Percentiles rank a stretch among this genome's conserved stretches.
Evolutionary conservation across 2,797 vertebrate genomes (phyloP).

Genomic region (Enteromius treurensis): DNA sequence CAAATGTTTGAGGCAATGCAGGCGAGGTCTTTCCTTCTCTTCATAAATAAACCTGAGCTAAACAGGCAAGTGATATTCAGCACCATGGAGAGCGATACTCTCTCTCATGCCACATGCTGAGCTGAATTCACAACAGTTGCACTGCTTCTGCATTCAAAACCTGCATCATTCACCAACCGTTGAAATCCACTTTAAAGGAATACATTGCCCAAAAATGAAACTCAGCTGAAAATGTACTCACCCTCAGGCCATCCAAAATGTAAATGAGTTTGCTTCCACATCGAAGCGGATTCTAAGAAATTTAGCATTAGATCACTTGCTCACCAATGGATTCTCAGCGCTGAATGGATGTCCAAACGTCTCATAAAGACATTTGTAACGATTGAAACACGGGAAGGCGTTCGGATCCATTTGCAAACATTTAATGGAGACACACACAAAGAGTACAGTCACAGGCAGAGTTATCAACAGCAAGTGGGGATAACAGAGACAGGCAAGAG

Average conservation of each 20-base stretch:
- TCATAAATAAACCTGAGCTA: slow-evolving; percentile 32
- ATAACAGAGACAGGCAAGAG: too few species aligned
- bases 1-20: slow-evolving; percentile 3
- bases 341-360: background rate
- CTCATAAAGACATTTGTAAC: background rate
- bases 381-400: too few species aligned
- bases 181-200: background rate
- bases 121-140: background rate
- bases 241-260: background rate
- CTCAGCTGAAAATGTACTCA: background rate
- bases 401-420: too few species aligned
- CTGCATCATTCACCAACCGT: background rate
- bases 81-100: slow-evolving; percentile 50
- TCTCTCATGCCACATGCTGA: background rate
- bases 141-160: background rate
- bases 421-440: too few species aligned
- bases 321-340: background rate
- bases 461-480: too few species aligned
- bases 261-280: background rate
- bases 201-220: background rate
- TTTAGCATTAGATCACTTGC: background rate
- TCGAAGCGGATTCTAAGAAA: background rate
- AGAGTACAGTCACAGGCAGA: too few species aligned
- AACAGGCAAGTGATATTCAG: slow-evolving; percentile 46
- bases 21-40: slow-evolving; percentile 21